Evolutionary conservation across 2,797 vertebrate genomes (phyloP), one percentile per base, ranked within the genome.

Genomic region (Delichon dasypus): DNA sequence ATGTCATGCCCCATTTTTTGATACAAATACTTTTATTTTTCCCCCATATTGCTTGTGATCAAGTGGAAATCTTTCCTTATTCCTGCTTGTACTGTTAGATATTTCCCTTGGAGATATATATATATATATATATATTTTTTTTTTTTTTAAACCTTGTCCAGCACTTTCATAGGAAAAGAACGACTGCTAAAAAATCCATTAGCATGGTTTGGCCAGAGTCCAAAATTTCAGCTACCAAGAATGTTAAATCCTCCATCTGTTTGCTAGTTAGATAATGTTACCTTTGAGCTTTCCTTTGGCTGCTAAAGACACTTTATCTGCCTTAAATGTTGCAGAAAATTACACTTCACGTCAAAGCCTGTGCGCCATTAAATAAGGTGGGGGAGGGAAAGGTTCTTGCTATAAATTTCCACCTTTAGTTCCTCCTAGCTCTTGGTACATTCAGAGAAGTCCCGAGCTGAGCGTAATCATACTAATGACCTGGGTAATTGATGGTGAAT

Each of bases 241-340:
- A 97, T 93, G 95, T 93, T 97, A 97, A 96, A 95, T 96, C 96
- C 94, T 96, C 94, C 96, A 96, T 97, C 95, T 97, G 94, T 90
- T 96, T 96, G 96, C 96, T 95, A 95, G 95, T 95, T 95, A 96
- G 95, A 97, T 97, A 97, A 97, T 97, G 95, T 97, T 96, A 97
- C 96, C 96, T 96, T 96, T 94, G 97, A 97, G 96, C 94, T 97
- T 97, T 97, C 91, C 91, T 96, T 85, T 97, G 95, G 94, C 95
- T 96, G 94, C 93, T 96, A 96, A 96, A 96, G 95, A 96, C 85
- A 96, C 94, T 97, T 97, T 97, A 97, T 96, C 95, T 96, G 93
- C 89, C 94, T 97, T 95, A 97, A 97, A 97, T 96, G 96, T 96
- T 97, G 96, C 96, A 97, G 96, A 97, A 97, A 97, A 97, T 97